Percentiles rank a stretch among this genome's conserved stretches.
Conservation (phyloP, 2,113 vertebrate genomes). For the Epinephelus fuscoguttatus region DNA sequence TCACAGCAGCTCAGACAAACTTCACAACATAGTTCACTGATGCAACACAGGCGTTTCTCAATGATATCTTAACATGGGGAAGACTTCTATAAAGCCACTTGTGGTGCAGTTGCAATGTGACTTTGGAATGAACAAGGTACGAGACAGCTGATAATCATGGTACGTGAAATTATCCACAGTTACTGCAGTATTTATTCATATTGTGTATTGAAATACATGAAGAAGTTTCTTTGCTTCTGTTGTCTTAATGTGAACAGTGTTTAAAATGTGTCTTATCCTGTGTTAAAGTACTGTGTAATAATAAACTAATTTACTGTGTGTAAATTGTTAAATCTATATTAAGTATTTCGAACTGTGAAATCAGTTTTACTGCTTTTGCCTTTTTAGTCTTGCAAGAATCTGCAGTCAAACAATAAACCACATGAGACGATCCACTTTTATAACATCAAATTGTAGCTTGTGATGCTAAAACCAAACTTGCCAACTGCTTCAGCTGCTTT, state of each 20-base stretch:
- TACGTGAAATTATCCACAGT: slow-evolving; percentile 17
- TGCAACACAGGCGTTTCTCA: slow-evolving; percentile 22
- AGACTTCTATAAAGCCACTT: not conserved
- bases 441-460: not conserved
- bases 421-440: not conserved
- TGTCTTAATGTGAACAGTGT: not conserved
- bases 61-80: slow-evolving; percentile 9
- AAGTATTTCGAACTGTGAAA: not conserved
- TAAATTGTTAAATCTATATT: too few relatives aligned
- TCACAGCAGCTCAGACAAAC: slow-evolving; percentile 32
- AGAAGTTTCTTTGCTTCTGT: not conserved
- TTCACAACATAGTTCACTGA: slow-evolving; percentile 11
- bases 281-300: not conserved
- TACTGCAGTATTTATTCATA: not conserved
- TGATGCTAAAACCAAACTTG: not conserved
- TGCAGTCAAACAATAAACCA: not conserved
- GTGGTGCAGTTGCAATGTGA: slow-evolving; percentile 1
- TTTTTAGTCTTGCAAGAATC: not conserved
- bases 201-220: not conserved
- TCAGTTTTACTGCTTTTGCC: not conserved
- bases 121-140: slow-evolving; percentile 26
- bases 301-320: too few relatives aligned
- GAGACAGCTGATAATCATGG: slow-evolving; percentile 22
- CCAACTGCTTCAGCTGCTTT: not conserved
- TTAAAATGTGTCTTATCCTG: not conserved